Evolutionary conservation across 2,113 vertebrate species (phyloP).

Genomic region (Phyllostomus hastatus): DNA sequence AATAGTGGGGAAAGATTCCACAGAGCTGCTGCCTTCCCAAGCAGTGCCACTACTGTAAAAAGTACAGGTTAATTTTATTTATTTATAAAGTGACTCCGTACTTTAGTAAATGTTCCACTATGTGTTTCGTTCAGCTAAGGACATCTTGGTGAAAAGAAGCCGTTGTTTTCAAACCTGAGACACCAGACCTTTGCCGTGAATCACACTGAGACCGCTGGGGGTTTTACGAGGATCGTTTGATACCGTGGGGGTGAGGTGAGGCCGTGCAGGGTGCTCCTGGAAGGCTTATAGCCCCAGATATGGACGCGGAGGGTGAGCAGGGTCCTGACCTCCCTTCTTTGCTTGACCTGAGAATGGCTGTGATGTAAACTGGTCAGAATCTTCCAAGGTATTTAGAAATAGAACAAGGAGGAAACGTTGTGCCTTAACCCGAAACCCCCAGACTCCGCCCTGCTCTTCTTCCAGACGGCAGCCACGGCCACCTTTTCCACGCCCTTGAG

Average conservation of each 20-base stretch:
- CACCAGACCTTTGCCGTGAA: background rate
- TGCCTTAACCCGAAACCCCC: conserved; percentile 81
- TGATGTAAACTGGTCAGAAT: background rate
- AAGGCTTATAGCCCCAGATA: background rate
- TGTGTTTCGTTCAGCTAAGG: background rate
- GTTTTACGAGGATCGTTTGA: background rate
- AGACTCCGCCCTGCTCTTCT: conserved; percentile 97
- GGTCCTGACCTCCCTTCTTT: background rate
- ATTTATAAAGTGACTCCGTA: background rate
- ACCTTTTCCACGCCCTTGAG: conserved; percentile 94
- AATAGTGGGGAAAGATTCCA: background rate
- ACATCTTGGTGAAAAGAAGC: background rate
- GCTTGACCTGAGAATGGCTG: background rate
- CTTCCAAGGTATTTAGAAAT: background rate
- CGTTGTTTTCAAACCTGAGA: background rate
- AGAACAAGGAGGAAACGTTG: background rate
- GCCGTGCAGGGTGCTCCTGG: background rate
- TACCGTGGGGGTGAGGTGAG: background rate
- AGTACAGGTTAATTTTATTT: background rate
- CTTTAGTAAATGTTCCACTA: background rate
- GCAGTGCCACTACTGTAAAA: background rate
- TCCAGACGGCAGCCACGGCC: conserved; percentile 92
- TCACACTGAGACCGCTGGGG: background rate
- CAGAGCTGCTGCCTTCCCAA: background rate
- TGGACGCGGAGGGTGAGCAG: no score